Evolutionary conservation across 53 echinoderm and acorn worm genomes (phyloP).

Genomic region (Zoroaster sp.): DNA sequence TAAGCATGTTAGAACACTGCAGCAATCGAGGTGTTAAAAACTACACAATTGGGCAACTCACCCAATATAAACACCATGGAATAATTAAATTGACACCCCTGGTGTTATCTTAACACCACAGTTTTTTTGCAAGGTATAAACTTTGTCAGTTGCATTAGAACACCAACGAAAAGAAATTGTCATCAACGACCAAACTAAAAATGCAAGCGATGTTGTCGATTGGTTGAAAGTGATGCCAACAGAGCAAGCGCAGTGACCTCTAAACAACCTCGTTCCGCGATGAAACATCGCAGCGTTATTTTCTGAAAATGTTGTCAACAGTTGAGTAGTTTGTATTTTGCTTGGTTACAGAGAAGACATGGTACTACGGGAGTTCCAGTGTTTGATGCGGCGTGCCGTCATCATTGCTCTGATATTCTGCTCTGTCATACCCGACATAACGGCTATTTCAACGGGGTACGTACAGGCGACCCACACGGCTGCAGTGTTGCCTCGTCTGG

Average conservation of each 20-base stretch:
- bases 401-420: neutral
- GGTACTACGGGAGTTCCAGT: neutral
- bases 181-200: neutral
- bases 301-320: neutral
- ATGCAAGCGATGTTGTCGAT: neutral
- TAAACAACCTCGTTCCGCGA: neutral
- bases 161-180: neutral
- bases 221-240: neutral
- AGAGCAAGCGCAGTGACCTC: constrained; percentile 4
- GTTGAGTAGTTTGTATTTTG: neutral
- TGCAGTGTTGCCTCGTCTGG: neutral
- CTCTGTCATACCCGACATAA: neutral
- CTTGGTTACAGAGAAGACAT: neutral
- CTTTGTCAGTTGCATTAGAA: no score
- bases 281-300: neutral
- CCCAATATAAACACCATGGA: no score
- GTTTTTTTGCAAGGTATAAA: no score
- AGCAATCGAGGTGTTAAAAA: no score
- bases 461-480: neutral
- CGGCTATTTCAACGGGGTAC: neutral
- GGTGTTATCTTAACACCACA: no score
- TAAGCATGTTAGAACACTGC: no score
- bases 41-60: no score
- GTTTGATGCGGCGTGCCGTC: neutral
- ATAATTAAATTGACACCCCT: no score